Base-by-base conservation (phyloP, 2,888 invertebrate species). In the Drosophila eohydei region DNA sequence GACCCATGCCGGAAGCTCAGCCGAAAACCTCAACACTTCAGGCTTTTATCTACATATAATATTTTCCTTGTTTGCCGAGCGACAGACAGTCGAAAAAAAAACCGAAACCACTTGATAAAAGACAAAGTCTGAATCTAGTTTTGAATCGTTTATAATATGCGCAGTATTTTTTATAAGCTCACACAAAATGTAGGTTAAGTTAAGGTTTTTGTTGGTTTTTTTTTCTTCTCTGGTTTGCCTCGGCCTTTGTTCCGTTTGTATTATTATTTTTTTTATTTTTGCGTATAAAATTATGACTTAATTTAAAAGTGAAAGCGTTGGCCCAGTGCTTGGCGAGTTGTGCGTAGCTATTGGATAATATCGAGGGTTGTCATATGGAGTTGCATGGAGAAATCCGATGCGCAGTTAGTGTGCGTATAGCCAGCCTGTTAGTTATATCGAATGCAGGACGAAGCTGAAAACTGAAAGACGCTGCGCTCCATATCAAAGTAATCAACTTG, bases 261-360 rank as follows among this genome's bases (percentile, higher is more conserved):
- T 32, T 55, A 50, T 55, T 32, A 2, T 14, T 4, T 1, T 16
- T 16, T 55, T 30, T 4, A 38, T 28, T 58, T 64, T 66, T 66
- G 72, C 80, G 71, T 77, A 66, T 74, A 65, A 83, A 80, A 78
- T 86, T 81, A 89, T 89, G 87, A 89, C 89, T 84, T 84, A 84
- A 88, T 84, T 88, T 77, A 86, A 84, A 84, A 84, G 84, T 88
- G 84, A 84, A 88, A 84, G 84, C 84, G 76, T 74, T 71, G 51
- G 44, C 38, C 66, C 36, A 41, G 50, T 58, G 52, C 55, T 67
- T 5, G 50, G 36, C 57, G 66, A 14, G 40, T 1, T 16, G 8
- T 43, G 56, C 56, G 64, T 76, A 28, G 63, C 55, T 68, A 64
- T 83, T 88, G 78, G 64, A 73, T 83, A 84, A 84, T 57, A 65